Base-by-base conservation (phyloP, 2,797 vertebrate species). In the Pseudopleuronectes americanus region DNA sequence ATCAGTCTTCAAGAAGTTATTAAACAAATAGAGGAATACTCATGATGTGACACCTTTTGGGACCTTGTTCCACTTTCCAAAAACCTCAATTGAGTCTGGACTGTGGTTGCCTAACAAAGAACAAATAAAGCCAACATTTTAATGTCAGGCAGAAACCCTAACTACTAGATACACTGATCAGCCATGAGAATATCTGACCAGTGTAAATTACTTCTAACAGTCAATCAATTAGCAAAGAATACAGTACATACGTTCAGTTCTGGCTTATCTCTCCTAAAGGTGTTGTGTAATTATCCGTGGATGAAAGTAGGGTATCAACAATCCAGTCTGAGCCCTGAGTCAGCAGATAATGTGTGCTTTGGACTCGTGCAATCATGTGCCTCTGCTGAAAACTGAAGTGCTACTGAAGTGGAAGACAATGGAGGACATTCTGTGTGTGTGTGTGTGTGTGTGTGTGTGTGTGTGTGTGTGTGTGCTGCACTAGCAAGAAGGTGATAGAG, bases 351-450 rank as follows among this genome's bases (percentile, higher is more conserved):
- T 38, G 36, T 38, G 36, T 3, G 76, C 56, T 67, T 55, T 67
- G 33, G 26, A 67, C 54, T 56, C 57, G 31, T 64, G 75, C 57
- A 76, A n/a, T 75, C 79, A 82, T 84, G 78, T 81, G 82, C 60
- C 64, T 62, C 57, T 57, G 31, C 57, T 74, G 58, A 68, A 60
- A 76, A 76, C 61, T 70, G 38, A 71, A 38, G 54, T 36, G 51
- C 56, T 66, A n/a, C 63, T 38, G 36, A 36, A 36, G 36, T 36
- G 36, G 36, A 38, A 38, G 36, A 38, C 36, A 13, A 4, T 4
- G 9, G 36, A 13, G 36, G 9, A 13, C 36, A 31, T 31, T 31
- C 28, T 2, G 9, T 38, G 36, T 38, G 36, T 64, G 41, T 60
- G 45, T 58, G 19, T 36, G 24, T 47, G 28, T 28, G 8, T 38